These are phyloP conservation scores for Accipiter virgatus DNA, from an alignment of 2,113 vertebrate genomes.

Conservation along the genomic window DNA sequence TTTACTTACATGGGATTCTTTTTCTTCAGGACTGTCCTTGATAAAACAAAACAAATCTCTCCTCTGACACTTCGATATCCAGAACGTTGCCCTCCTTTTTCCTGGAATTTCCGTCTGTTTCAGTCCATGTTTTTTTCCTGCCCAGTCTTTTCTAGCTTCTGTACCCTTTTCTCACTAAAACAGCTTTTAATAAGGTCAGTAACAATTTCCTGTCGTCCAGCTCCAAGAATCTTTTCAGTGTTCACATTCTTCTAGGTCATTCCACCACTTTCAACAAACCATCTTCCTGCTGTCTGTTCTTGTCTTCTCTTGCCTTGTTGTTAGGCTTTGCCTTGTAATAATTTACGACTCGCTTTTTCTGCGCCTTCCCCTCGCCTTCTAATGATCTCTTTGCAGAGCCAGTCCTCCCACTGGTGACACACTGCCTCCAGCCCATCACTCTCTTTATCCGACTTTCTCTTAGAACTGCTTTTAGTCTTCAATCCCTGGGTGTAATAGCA, in stretches of 20 bases:
- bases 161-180: not conserved
- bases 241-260: slow-evolving; percentile 45
- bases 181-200: slow-evolving; percentile 25
- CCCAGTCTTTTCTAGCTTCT: not conserved
- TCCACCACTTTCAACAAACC: not conserved
- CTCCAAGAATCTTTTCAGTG: slow-evolving; percentile 12
- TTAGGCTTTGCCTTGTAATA: not conserved
- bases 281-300: not conserved
- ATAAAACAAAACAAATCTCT: not conserved
- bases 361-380: not conserved
- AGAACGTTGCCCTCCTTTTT: slow-evolving; percentile 15
- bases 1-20: not conserved
- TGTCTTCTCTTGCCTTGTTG: not conserved
- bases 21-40: not conserved
- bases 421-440: not conserved
- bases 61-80: not conserved
- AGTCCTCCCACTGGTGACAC: not conserved
- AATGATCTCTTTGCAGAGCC: not conserved
- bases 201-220: not conserved
- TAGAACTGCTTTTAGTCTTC: not conserved
- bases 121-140: not conserved
- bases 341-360: not conserved
- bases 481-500: not conserved
- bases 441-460: not conserved
- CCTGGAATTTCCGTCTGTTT: not conserved